Evolutionary conservation across 1,140 invertebrate genomes (phyloP).

Genomic region (Drosophila pruinosa): DNA sequence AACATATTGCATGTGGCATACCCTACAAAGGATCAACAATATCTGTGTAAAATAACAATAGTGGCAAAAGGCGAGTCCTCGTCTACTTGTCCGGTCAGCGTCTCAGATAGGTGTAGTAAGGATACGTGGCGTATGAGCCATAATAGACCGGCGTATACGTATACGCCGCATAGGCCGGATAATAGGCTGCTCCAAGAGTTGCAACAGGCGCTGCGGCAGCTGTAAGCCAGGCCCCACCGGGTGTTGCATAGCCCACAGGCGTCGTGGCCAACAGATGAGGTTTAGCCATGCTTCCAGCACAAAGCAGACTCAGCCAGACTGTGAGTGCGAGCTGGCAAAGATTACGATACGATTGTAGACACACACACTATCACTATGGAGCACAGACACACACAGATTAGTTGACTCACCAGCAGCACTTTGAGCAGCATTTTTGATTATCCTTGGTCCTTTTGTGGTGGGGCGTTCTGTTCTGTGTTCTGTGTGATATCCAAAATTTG

Average conservation of each 20-base stretch:
- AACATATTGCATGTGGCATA: not conserved
- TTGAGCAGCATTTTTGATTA: conserved; percentile 57
- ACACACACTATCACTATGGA: not conserved
- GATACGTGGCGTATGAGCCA: conserved; percentile 70
- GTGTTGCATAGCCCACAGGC: conserved; percentile 62
- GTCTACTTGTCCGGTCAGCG: conserved; percentile 38
- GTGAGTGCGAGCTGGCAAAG: conserved; percentile 52
- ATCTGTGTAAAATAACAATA: not conserved
- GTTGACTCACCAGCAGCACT: conserved; percentile 59
- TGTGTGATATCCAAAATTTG: conserved; percentile 57
- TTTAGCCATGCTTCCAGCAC: conserved; percentile 39
- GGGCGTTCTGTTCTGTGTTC: not conserved
- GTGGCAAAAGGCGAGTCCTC: conserved; percentile 8
- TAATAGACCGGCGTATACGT: conserved; percentile 67
- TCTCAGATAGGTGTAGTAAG: conserved; percentile 65
- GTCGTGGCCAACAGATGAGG: conserved; percentile 60
- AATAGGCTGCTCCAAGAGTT: conserved; percentile 38
- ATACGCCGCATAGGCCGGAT: conserved; percentile 72
- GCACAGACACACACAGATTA: not conserved
- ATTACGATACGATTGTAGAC: conserved; percentile 1
- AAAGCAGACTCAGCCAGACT: conserved; percentile 27
- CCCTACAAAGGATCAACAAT: not conserved
- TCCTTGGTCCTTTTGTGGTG: not conserved
- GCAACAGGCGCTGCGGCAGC: conserved; percentile 22
- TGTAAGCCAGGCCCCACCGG: conserved; percentile 42